A percentile compares a stretch with the other conserved stretches of the same genome.
Conservation (phyloP, 2,797 vertebrate genomes). For the Chelon auratus region DNA sequence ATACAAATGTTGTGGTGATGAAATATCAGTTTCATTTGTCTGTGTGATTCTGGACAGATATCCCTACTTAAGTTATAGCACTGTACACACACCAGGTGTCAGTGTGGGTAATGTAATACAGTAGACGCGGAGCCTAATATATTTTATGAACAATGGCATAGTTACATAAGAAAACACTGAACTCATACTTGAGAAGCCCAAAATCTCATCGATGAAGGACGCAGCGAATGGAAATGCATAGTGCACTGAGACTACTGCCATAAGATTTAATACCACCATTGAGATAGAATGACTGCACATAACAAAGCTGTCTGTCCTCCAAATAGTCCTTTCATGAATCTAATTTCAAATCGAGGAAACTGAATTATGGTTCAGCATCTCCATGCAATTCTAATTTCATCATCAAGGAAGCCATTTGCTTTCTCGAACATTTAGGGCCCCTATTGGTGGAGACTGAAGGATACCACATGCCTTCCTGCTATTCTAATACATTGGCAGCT, state of each 20-base stretch:
- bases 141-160: constrained; percentile 31
- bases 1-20: no score
- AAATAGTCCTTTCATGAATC: constrained; percentile 3
- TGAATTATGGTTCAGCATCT: constrained; percentile 25
- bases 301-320: constrained; percentile 26
- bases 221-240: constrained; percentile 5
- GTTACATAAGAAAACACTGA: constrained; percentile 22
- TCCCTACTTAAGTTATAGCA: constrained; percentile 22
- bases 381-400: constrained; percentile 21
- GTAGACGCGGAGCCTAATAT: neutral
- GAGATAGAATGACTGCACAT: neutral
- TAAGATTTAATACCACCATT: constrained; percentile 1
- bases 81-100: constrained; percentile 51
- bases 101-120: constrained; percentile 36
- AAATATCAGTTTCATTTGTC: neutral
- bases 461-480: neutral
- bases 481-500: constrained; percentile 5
- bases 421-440: constrained; percentile 8
- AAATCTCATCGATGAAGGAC: constrained; percentile 1
- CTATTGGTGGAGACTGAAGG: constrained; percentile 4
- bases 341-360: constrained; percentile 24
- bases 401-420: constrained; percentile 24
- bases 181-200: constrained; percentile 7
- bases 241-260: neutral
- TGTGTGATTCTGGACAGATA: neutral